Percentiles rank a stretch among this genome's conserved stretches.
Conservation (phyloP, 2,888 invertebrate species). For the Epistrophe grossulariae region DNA sequence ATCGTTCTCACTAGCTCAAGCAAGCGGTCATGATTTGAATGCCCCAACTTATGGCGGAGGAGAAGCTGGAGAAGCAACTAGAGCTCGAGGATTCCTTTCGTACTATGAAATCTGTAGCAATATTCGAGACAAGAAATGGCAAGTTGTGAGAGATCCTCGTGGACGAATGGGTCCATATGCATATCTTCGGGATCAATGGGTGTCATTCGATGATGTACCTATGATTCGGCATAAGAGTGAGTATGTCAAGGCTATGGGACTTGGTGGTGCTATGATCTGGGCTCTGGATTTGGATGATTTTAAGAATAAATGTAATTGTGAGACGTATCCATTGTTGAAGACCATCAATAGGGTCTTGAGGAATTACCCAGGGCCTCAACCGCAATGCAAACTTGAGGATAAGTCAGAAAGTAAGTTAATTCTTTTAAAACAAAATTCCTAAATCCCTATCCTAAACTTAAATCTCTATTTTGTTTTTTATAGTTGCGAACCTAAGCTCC, state of each 20-base stretch:
- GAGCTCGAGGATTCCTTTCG: constrained; percentile 93
- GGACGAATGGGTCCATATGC: constrained; percentile 96
- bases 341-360: constrained; percentile 92
- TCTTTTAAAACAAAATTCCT: not conserved
- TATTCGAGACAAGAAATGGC: constrained; percentile 90
- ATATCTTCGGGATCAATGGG: constrained; percentile 93
- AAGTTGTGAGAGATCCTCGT: constrained; percentile 90
- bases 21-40: constrained; percentile 88
- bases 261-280: constrained; percentile 96
- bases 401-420: constrained; percentile 81
- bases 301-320: constrained; percentile 91
- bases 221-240: constrained; percentile 94
- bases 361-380: constrained; percentile 87
- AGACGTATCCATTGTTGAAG: constrained; percentile 90
- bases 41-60: constrained; percentile 93
- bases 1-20: constrained; percentile 91
- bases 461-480: not conserved
- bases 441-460: not conserved
- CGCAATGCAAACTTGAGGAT: constrained; percentile 86
- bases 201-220: constrained; percentile 94
- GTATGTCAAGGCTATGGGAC: constrained; percentile 90
- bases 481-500: constrained; percentile 22
- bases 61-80: constrained; percentile 94
- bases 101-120: constrained; percentile 96
- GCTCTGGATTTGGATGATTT: constrained; percentile 95